Evolutionary conservation across 2,113 vertebrate genomes (phyloP), one percentile per base, ranked within the genome.

Genomic region (Lasiurus borealis): DNA sequence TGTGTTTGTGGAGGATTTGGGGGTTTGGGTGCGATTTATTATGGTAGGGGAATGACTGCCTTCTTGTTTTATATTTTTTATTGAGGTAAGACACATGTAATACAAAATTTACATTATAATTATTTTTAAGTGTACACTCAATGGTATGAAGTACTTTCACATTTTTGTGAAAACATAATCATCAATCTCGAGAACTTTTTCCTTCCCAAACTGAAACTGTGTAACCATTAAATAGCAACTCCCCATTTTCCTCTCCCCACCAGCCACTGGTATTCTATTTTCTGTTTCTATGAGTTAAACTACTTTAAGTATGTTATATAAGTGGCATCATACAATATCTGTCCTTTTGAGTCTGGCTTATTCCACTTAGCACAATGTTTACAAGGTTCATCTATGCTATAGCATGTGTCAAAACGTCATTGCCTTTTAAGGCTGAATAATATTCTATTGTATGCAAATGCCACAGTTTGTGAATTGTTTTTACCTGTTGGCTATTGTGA

Each of bases 51-150:
- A 83, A 72, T 19, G 23, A 59, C 12, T 71, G 12, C 21, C 50
- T 78, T 85, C 85, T 86, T 77, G 19, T 54, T 84, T 86, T 54
- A n/a, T n/a, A 36, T 36, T 68, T 77, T 81, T 69, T n/a, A 50
- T 23, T 81, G 12, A 62, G 6, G 48, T 66, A 90, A 90, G 87
- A 62, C 80, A 68, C 23, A 83, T 2, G 0, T 44, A 31, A 64
- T 31, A 31, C 62, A 66, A 78, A 80, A 50, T 54, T 68, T 59
- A 73, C 19, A 77, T 36, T 85, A 59, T 34, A n/a, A 66, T 75
- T 85, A 57, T 80, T 76, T 91, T 40, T n/a, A 71, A 40, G 52
- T 19, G 2, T 25, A 10, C 3, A 66, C 27, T 66, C 11, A 36
- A 3, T 16, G 34, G 31, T 83, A n/a, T 40, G 25, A 66, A 44